Evolutionary conservation across 2,888 invertebrate species (phyloP).

Genomic region (Thymelicus lineola): DNA sequence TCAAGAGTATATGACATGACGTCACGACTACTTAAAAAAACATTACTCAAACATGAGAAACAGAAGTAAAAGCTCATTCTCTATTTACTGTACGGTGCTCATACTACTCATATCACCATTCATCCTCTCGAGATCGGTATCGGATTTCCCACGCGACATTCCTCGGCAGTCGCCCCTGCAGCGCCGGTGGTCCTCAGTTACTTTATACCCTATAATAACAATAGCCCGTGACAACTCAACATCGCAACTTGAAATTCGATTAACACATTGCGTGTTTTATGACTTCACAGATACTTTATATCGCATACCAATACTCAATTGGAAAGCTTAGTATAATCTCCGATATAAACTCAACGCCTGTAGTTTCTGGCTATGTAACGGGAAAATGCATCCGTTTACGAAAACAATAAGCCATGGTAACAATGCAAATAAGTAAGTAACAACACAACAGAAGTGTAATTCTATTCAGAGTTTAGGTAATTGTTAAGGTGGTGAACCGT

Average conservation of each 20-base stretch:
- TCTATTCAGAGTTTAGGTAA: too few species aligned
- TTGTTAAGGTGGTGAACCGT: too few species aligned
- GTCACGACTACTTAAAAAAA: too few species aligned
- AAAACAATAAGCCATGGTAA: too few species aligned
- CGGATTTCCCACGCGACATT: constrained; percentile 66
- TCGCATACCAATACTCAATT: too few species aligned
- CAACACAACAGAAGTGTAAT: too few species aligned
- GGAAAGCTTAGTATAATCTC: too few species aligned
- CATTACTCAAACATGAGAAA: neutral
- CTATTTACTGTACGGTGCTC: constrained; percentile 20
- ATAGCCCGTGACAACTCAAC: constrained; percentile 23
- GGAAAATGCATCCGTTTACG: too few species aligned
- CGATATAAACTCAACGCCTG: too few species aligned
- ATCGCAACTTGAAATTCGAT: constrained; percentile 26
- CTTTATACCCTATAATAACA: constrained; percentile 39
- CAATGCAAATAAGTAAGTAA: too few species aligned
- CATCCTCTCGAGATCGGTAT: constrained; percentile 58
- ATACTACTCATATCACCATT: constrained; percentile 43
- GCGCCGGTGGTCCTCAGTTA: constrained; percentile 57
- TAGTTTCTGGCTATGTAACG: too few species aligned
- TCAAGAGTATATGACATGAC: too few species aligned
- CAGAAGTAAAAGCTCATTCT: constrained; percentile 4
- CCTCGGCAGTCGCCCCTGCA: constrained; percentile 56
- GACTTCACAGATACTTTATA: neutral
- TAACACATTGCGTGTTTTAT: constrained; percentile 7